Conservation (phyloP, 1,140 invertebrate species). For the Trypoxylus dichotomus region DNA sequence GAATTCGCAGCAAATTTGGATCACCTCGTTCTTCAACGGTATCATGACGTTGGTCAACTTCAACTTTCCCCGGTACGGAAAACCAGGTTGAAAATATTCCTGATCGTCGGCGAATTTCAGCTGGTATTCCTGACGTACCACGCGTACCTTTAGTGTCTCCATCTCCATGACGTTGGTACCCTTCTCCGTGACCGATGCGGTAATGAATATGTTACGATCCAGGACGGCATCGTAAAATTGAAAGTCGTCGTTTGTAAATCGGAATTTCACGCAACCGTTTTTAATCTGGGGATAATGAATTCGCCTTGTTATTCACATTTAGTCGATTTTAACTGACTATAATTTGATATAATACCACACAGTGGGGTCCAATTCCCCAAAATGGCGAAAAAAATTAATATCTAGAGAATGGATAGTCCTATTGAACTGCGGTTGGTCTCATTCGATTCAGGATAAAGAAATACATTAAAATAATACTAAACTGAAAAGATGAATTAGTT, state of each 20-base stretch:
- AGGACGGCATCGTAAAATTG: slow-evolving; percentile 42
- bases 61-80: slow-evolving; percentile 63
- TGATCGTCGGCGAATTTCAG: slow-evolving; percentile 57
- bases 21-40: slow-evolving; percentile 39
- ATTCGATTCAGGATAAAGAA: no score
- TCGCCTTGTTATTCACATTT: no score
- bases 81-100: slow-evolving; percentile 61
- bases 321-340: no score
- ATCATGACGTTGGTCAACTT: slow-evolving; percentile 38
- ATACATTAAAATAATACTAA: no score
- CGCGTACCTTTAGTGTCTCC: slow-evolving; percentile 52
- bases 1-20: slow-evolving; percentile 50
- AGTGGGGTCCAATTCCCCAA: no score
- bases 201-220: slow-evolving; percentile 43
- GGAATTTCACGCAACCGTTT: slow-evolving; percentile 58
- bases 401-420: no score
- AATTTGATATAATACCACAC: no score
- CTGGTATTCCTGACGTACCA: slow-evolving; percentile 55
- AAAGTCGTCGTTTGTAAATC: slow-evolving; percentile 52
- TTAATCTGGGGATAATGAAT: slow-evolving; percentile 35
- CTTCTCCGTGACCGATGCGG: slow-evolving; percentile 63
- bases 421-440: no score
- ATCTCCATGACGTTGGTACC: slow-evolving; percentile 61
- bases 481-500: no score
- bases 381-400: no score